A percentile compares a stretch with the other conserved stretches of the same genome.
These are phyloP conservation scores for Papilio aristodemus DNA, from an alignment of 1,140 invertebrate genomes.

Conservation along the genomic window DNA sequence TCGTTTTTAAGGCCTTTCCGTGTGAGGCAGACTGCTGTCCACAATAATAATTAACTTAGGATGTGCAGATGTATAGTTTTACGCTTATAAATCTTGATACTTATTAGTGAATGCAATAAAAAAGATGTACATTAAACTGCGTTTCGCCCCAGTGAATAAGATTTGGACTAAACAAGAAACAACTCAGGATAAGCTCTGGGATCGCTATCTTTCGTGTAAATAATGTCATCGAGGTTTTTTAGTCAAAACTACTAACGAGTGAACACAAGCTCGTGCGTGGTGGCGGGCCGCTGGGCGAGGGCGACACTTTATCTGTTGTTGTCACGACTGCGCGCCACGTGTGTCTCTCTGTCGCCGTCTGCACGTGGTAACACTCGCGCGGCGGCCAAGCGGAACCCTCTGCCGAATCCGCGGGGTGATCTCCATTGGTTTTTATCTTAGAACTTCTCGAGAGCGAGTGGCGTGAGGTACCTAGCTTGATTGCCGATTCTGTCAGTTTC, in stretches of 20 bases:
- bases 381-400: constrained; percentile 51
- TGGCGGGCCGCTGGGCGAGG: neutral
- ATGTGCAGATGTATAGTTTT: neutral
- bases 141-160: too few relatives aligned
- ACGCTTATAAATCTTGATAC: neutral
- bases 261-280: neutral
- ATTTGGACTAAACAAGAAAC: too few relatives aligned
- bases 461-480: too few relatives aligned
- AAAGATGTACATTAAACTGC: too few relatives aligned
- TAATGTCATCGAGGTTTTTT: too few relatives aligned
- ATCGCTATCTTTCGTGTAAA: too few relatives aligned
- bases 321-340: constrained; percentile 55
- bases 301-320: constrained; percentile 19
- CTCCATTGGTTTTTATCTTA: neutral
- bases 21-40: too few relatives aligned
- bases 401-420: constrained; percentile 35
- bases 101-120: too few relatives aligned
- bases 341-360: constrained; percentile 40
- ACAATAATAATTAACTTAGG: neutral
- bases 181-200: too few relatives aligned
- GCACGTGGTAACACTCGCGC: constrained; percentile 58
- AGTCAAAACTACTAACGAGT: neutral
- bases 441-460: neutral
- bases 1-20: neutral
- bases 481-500: too few relatives aligned